Percentiles rank a stretch among this genome's conserved stretches.
phyloP scores from a whole-genome alignment of 2,888 invertebrate species.

The Halictus quadricinctus region DNA sequence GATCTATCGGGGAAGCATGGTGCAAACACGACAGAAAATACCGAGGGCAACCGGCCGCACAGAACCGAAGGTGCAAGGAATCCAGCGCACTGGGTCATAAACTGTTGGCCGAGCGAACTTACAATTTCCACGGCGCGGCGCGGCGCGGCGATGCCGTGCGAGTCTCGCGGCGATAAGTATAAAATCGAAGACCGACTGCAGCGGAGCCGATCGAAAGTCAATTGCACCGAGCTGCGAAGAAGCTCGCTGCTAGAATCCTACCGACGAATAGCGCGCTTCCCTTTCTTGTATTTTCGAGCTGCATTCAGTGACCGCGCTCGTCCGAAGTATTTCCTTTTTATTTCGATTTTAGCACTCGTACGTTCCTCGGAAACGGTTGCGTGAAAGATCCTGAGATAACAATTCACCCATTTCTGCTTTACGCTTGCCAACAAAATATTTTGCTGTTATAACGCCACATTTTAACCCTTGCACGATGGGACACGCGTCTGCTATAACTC shows the following conservation, averaged over 20 bases:
- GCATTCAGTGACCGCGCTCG: neutral
- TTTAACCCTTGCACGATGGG: neutral
- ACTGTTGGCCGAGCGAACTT: constrained; percentile 28
- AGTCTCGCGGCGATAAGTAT: constrained; percentile 50
- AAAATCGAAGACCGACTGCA: constrained; percentile 50
- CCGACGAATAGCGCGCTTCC: neutral
- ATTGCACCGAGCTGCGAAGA: constrained; percentile 25
- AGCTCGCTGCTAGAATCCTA: constrained; percentile 12
- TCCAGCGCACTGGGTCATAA: constrained; percentile 44
- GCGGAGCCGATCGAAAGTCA: constrained; percentile 33
- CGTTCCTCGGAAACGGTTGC: neutral
- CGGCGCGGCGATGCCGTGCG: constrained; percentile 3
- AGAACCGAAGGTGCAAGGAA: constrained; percentile 19
- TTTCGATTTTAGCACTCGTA: neutral
- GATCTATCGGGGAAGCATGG: constrained; percentile 41
- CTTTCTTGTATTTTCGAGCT: constrained; percentile 51
- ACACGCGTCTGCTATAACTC: neutral
- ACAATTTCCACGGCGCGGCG: constrained; percentile 31
- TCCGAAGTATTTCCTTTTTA: neutral
- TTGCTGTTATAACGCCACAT: neutral
- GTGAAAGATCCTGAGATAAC: neutral
- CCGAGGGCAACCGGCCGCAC: neutral
- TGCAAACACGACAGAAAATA: constrained; percentile 24
- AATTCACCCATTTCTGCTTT: neutral
- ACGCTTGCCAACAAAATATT: neutral